These are phyloP conservation scores for Python bivittatus DNA, from an alignment of 2,113 vertebrate genomes.

Conservation along the genomic window DNA sequence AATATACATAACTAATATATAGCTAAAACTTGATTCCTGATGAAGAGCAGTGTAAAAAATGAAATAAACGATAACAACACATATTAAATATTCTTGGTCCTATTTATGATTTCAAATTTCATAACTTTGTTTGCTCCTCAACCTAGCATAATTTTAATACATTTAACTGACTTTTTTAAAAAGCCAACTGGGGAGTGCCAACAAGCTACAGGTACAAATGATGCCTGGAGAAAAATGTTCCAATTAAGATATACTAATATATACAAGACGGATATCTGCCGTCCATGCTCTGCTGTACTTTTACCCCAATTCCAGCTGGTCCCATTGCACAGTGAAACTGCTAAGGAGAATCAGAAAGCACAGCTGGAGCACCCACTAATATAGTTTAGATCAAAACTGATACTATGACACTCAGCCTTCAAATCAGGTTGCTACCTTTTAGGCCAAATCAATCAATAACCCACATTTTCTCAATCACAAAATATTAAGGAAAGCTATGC, in stretches of 20 bases:
- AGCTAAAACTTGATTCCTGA: not conserved
- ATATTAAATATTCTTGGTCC: not conserved
- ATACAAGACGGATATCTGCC: not conserved
- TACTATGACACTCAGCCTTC: not conserved
- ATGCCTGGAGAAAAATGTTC: not conserved
- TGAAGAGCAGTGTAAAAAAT: not conserved
- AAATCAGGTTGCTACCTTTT: not conserved
- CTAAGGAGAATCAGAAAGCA: no score
- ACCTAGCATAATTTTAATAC: not conserved
- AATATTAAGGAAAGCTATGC: not conserved
- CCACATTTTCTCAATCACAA: not conserved
- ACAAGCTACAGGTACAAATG: not conserved
- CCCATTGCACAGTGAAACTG: not conserved
- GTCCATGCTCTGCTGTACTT: not conserved
- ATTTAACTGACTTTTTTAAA: not conserved
- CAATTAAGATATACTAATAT: not conserved
- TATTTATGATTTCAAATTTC: not conserved
- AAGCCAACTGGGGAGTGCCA: not conserved
- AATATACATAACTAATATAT: not conserved
- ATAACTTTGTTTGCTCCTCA: not conserved
- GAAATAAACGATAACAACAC: not conserved
- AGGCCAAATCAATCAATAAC: not conserved
- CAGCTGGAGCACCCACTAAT: no score
- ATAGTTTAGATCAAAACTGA: not conserved
- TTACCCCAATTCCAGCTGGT: not conserved